Evolutionary conservation across 2,113 vertebrate genomes (phyloP), one percentile per base, ranked within the genome.

Genomic region (Syngnathus scovelli): DNA sequence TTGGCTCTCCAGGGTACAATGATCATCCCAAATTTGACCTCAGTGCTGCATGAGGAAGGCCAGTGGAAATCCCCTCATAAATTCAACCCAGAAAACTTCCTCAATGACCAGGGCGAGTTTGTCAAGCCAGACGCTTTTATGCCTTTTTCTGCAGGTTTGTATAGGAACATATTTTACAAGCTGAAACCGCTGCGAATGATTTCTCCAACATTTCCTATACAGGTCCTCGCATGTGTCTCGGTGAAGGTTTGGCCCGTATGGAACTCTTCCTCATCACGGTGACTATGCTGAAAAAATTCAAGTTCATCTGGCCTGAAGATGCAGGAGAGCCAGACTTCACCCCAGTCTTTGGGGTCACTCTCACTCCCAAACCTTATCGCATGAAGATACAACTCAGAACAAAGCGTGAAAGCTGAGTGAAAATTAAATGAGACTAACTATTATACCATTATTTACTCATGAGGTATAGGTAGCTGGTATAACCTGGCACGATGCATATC

Each of bases 41-140:
- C 86, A 3, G 67, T 82, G 39, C 72, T 87, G 58, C 64, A 18
- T 18, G 88, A 91, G 52, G 86, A 90, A 27, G 79, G 79, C 43
- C 84, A 89, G 43, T 91, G 90, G 90, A 90, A 90, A 66, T 86
- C 49, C 38, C 86, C 88, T 18, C 69, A 79, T 51, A 79, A 88
- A 21, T 91, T 91, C 70, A 89, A 88, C 49, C 90, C 85, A 65
- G 84, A 89, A 33, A 89, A 90, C 69, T 90, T 90, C 69, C 87
- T 90, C 1, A 82, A 82, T 67, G 76, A 87, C 38, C 10, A 84
- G 36, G 85, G 84, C 73, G 82, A 87, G 67, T 88, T 89, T 75
- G 51, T 82, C 15, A 89, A 89, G 68, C 77, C 82, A 21, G 90
- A 91, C 6, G 88, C 89, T 8, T 90, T 90, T 75, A 68, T 86